Percentiles rank a stretch among this genome's conserved stretches.
phyloP scores from a whole-genome alignment of 2,113 vertebrate genomes.

The Brachyhypopomus occidentalis region DNA sequence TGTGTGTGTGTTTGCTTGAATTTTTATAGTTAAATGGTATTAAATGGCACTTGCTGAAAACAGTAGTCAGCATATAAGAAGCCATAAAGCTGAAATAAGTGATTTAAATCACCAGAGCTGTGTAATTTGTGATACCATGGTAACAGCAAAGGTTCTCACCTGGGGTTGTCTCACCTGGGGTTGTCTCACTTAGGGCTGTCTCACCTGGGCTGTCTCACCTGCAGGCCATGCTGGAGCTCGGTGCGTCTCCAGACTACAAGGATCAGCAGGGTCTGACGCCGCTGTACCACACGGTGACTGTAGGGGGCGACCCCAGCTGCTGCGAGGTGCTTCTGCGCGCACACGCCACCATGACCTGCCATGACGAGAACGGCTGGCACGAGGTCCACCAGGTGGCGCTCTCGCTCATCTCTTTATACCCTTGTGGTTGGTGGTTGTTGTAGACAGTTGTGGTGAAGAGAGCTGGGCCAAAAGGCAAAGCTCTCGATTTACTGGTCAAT shows the following conservation, averaged over 20 bases:
- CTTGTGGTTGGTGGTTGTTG: background rate
- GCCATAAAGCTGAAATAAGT: too few species aligned
- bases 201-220: background rate
- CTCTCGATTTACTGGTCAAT: too few species aligned
- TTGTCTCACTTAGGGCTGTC: background rate
- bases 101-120: too few species aligned
- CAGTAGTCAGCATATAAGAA: too few species aligned
- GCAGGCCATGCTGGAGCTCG: constrained; percentile 76
- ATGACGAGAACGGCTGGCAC: constrained; percentile 86
- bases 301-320: constrained; percentile 84
- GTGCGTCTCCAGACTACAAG: constrained; percentile 85
- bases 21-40: too few species aligned
- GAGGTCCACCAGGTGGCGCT: constrained; percentile 84
- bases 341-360: constrained; percentile 76
- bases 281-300: constrained; percentile 81
- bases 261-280: constrained; percentile 85
- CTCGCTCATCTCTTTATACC: background rate
- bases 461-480: too few species aligned
- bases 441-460: too few species aligned
- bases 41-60: too few species aligned
- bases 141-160: too few species aligned
- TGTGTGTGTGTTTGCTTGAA: too few species aligned
- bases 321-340: constrained; percentile 82
- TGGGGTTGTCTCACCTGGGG: too few species aligned
- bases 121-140: too few species aligned